Base-by-base conservation (phyloP, 2,113 vertebrate species). In the Sceloporus tristichus region DNA sequence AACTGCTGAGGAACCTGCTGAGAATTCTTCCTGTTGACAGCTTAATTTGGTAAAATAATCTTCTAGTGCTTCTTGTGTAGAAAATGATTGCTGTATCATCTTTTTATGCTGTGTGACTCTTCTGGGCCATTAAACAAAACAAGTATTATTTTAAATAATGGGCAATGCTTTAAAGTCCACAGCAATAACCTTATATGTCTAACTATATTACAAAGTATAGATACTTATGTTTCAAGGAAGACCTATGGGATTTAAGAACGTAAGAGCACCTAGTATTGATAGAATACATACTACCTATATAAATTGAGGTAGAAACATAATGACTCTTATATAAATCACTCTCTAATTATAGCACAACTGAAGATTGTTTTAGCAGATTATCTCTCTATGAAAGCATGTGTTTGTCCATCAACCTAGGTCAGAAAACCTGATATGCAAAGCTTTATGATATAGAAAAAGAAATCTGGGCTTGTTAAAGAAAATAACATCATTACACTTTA, bases 1-100 rank as follows among this genome's bases (percentile, higher is more conserved):
- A 53, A 14, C 54, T 82, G 71, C 6, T 80, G 84, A 74, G 54
- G 73, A 84, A 88, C 78, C 59, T 83, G 80, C 81, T 83, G 73
- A 88, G 74, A 77, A 77, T 77, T 73, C 80, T 88, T 88, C 73
- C 23, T 88, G 80, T 78, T 88, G 87, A 88, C 87, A 88, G 87
- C 73, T 82, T 88, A n/a, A 88, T 84, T 88, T 84, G 40, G 81
- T 40, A 88, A 88, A 88, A 88, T 78, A 77, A 84, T 78, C 62
- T 34, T 84, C 48, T 56, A 78, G 71, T 76, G 62, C 42, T 48
- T 66, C 71, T 48, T 42, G 3, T 68, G 40, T 76, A 25, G 18
- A 76, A 85, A 74, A 25, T 65, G 85, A 56, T 53, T 89, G 23
- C 76, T 89, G n/a, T 66, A 82, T 81, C 87, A 88, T 78, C 80